Base-by-base conservation (phyloP, 2,888 invertebrate genomes). In the Dasysyrphus albostriatus region DNA sequence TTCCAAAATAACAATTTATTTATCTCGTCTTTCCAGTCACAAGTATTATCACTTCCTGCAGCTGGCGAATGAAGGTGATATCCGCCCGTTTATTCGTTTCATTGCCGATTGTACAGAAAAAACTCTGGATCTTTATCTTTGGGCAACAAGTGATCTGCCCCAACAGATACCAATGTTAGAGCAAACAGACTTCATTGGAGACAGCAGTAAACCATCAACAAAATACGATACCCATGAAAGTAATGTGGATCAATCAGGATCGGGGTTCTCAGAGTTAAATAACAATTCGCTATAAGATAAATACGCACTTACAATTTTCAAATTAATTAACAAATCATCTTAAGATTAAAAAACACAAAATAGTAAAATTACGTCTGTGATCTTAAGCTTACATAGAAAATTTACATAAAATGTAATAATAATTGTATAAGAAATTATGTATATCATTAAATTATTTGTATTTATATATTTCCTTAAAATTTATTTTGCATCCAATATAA, bases 11-110 rank as follows among this genome's bases (percentile, higher is more conserved):
- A 16, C 16, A 54, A 54, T 4, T 29, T 34, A 65, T n/a, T 14
- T 7, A 24, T 61, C 3, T 24, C 14, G 2, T 58, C 5, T 69
- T 70, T 44, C 59, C 65, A 93, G 95, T 19, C 96, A 96, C 89
- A 95, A 96, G 80, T 97, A 97, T 92, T 99, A 98, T 92, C 96
- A 98, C 90, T 96, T 96, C 89, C 93, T 99, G 39, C 96, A 98
- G 92, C 94, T 96, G 9, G 99, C 98, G 0, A 99, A 99, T 91
- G 96, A 96, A 89, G 99, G 99, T 0, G 99, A 99, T 91, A 96
- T 98, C 5, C 94, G 98, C 61, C 99, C 99, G 0, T 99, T 99
- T 93, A 96, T 99, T 1, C 95, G 99, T 88, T 99, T 99, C 92
- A 98, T 99, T 89, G 98, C 98, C 0, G 96, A 97, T 89, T 97